Percentiles rank a stretch among this genome's conserved stretches.
Conservation (phyloP, 2,888 invertebrate species). For the Tortrix viridana region DNA sequence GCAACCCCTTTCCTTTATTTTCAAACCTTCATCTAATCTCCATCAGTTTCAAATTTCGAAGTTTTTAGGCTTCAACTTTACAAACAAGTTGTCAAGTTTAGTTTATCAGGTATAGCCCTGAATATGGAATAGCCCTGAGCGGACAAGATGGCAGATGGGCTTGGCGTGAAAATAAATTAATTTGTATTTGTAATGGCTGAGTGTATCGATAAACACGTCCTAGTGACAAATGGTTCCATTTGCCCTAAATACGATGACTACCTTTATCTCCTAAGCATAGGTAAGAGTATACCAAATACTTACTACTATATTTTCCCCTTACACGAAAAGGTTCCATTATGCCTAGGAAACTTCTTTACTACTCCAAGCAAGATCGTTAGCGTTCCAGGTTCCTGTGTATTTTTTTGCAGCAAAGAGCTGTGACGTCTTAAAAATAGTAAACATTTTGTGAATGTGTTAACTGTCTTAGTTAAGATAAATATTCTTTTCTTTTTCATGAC, state of each 20-base stretch:
- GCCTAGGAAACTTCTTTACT: conserved; percentile 8
- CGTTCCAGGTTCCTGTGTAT: neutral
- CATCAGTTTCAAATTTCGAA: neutral
- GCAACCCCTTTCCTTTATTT: conserved; percentile 2
- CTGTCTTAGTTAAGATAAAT: too few relatives aligned
- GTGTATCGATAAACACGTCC: conserved; percentile 45
- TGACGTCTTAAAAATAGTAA: too few relatives aligned
- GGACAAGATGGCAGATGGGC: neutral
- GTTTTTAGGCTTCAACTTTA: neutral
- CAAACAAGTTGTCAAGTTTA: neutral
- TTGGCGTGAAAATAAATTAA: conserved; percentile 49
- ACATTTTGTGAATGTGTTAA: too few relatives aligned
- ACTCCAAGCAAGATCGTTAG: neutral
- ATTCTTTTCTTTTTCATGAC: too few relatives aligned
- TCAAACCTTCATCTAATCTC: neutral
- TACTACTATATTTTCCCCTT: conserved; percentile 27
- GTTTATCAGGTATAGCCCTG: neutral
- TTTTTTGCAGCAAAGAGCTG: too few relatives aligned
- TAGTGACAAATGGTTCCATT: conserved; percentile 64
- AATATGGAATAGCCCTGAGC: conserved; percentile 3
- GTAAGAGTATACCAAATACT: too few relatives aligned
- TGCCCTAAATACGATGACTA: conserved; percentile 52
- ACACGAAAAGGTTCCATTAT: conserved; percentile 21
- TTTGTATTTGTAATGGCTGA: conserved; percentile 45
- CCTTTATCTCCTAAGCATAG: conserved; percentile 53